Evolutionary conservation across 2,888 invertebrate genomes (phyloP), one percentile per base, ranked within the genome.

Genomic region (Drosophila stalkeri): DNA sequence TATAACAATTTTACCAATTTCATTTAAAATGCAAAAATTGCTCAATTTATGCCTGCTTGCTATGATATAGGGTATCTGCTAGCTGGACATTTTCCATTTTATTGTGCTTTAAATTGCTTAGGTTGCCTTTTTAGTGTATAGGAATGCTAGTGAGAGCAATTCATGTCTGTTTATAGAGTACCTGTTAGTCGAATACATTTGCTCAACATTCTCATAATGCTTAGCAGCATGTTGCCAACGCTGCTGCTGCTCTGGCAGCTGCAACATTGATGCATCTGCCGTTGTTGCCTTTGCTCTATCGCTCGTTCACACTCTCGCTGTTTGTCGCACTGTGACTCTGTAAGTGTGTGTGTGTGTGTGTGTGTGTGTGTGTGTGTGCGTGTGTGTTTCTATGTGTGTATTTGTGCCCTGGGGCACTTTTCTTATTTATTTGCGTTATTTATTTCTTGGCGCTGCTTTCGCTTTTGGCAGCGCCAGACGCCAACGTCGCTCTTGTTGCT

Each of bases 361-460:
- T 27, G 23, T 49, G 41, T 57, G 49, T 47, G 46, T 64, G 18
- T 59, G 23, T 57, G 33, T 57, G 39, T 49, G 39, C 60, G 39
- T 54, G 41, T 33, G 56, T 62, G 57, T 71, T 35, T 67, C 35
- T 55, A n/a, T 68, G 44, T 51, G 41, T 72, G 41, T 65, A 27
- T 60, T 35, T 72, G 64, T 77, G 72, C 89, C 85, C 89, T 75
- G 81, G 75, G 89, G 89, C 84, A 81, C 76, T 85, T 86, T 89
- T 89, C 89, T 85, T 89, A 85, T 85, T 85, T 85, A 85, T 85
- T 85, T 85, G 86, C 89, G 89, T 89, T 85, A 85, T 85, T 85
- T 85, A 85, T 88, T 85, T 85, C 85, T 85, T 85, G 89, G 89
- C 86, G 85, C 78, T 80, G 89, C 84, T 88, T 84, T 84, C 89